Evolutionary conservation across 2,888 invertebrate genomes (phyloP), one percentile per base, ranked within the genome.

Genomic region (Ornithoptera priamus): DNA sequence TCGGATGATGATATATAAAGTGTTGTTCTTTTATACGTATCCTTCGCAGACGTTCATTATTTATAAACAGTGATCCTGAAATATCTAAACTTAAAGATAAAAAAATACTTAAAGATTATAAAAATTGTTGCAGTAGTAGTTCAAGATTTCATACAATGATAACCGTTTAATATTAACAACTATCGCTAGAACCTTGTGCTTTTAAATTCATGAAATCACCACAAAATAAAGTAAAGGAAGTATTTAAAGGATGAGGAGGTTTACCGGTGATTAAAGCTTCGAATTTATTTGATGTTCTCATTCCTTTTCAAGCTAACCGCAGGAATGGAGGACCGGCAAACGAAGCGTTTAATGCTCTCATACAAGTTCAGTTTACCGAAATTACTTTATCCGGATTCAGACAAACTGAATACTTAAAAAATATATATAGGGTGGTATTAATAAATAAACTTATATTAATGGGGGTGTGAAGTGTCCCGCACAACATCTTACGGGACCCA

Each of bases 241-340:
- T 64, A 64, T 68, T 64, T 63, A 59, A 18, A 58, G 62, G 50
- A 64, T 46, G 60, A 61, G 36, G 24, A 20, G 69, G 64, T 69
- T 65, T 69, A 69, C 69, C 59, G 22, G 61, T 61, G 69, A 69
- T 69, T 69, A 69, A 69, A 65, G 56, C 39, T 24, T 39, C 56
- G 61, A 65, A 69, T 69, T 64, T 56, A 69, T 69, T 69, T 69
- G 69, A 69, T 69, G 64, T 69, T 65, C 64, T 59, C 59, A 64
- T 68, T 64, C 65, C 65, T 64, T 39, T 69, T 69, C 8, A 65
- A 56, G 56, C 56, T 61, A 39, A 46, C 64, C 61, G 61, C 64
- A 39, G 69, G 56, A 69, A 69, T 65, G 42, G n/a, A 42, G 30
- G 53, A 36, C 56, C 60, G 69, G 64, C 56, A 65, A 69, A 61